Percentiles rank a stretch among this genome's conserved stretches.
phyloP scores from a whole-genome alignment of 2,113 vertebrate genomes.

The Gila orcuttii region DNA sequence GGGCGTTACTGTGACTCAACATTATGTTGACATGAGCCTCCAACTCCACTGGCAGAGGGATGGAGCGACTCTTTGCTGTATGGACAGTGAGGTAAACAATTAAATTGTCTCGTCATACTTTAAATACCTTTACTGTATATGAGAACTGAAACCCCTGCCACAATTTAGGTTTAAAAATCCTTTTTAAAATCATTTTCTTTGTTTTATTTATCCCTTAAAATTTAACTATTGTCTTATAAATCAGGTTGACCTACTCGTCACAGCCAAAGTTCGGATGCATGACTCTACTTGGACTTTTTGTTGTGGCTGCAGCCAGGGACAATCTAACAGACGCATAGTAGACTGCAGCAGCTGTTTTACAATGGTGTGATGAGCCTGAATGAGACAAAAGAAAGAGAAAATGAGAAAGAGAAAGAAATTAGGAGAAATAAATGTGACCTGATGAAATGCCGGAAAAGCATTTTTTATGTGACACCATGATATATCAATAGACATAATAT shows the following conservation, averaged over 20 bases:
- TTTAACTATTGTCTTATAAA: neutral
- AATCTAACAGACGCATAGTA: conserved; percentile 88
- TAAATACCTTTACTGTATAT: neutral
- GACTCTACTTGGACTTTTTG: conserved; percentile 87
- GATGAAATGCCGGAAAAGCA: neutral
- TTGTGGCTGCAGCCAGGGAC: conserved; percentile 92
- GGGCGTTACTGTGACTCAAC: conserved; percentile 79
- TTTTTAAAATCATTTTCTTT: neutral
- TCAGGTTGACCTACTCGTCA: conserved; percentile 82
- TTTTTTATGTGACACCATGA: neutral
- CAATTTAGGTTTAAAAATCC: neutral
- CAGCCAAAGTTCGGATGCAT: conserved; percentile 90
- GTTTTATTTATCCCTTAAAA: neutral
- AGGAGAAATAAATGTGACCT: neutral
- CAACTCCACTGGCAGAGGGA: conserved; percentile 86
- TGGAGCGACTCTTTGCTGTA: conserved; percentile 89
- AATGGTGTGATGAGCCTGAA: conserved; percentile 91
- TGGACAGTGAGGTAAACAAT: neutral
- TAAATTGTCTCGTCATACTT: neutral
- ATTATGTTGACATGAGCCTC: conserved; percentile 85
- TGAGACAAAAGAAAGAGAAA: conserved; percentile 4
- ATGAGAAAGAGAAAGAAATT: neutral
- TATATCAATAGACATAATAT: neutral
- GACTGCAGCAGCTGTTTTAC: conserved; percentile 92
- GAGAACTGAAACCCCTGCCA: neutral